Percentiles rank a stretch among this genome's conserved stretches.
phyloP scores from a whole-genome alignment of 2,797 vertebrate species.

The Parotocinclus haroldoi region DNA sequence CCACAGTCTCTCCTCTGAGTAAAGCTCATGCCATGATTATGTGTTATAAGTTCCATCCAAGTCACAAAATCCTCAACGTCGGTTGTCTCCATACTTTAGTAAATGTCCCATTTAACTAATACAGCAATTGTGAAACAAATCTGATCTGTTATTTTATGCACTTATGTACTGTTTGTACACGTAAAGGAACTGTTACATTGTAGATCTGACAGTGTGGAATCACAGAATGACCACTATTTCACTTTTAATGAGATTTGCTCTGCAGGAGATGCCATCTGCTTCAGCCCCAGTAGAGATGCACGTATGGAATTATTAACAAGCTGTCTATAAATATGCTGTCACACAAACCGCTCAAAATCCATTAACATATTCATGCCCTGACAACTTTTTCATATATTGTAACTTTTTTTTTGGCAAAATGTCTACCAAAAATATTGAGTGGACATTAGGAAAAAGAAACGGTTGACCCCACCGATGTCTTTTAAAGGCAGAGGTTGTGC shows the following conservation, averaged over 20 bases:
- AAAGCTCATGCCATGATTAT: too few species aligned
- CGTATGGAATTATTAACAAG: constrained; percentile 46
- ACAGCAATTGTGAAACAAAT: too few species aligned
- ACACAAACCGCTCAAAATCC: constrained; percentile 3
- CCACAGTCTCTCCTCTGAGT: too few species aligned
- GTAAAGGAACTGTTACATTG: background rate
- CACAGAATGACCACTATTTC: constrained; percentile 11
- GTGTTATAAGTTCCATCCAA: too few species aligned
- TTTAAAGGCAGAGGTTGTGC: background rate
- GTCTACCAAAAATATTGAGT: background rate
- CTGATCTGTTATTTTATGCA: too few species aligned
- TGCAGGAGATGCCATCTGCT: constrained; percentile 47
- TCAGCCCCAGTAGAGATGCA: constrained; percentile 35
- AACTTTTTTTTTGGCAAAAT: background rate
- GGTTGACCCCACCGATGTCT: background rate
- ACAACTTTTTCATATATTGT: background rate
- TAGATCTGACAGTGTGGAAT: constrained; percentile 1
- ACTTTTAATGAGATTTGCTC: constrained; percentile 44
- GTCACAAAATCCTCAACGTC: too few species aligned
- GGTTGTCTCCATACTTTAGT: too few species aligned
- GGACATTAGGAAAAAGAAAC: too few species aligned
- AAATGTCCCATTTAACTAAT: too few species aligned
- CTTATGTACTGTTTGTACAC: too few species aligned
- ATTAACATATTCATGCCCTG: background rate
- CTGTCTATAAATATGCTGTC: constrained; percentile 39